Evolutionary conservation across 2,113 vertebrate genomes (phyloP).

Genomic region (Chloroceryle aenea): DNA sequence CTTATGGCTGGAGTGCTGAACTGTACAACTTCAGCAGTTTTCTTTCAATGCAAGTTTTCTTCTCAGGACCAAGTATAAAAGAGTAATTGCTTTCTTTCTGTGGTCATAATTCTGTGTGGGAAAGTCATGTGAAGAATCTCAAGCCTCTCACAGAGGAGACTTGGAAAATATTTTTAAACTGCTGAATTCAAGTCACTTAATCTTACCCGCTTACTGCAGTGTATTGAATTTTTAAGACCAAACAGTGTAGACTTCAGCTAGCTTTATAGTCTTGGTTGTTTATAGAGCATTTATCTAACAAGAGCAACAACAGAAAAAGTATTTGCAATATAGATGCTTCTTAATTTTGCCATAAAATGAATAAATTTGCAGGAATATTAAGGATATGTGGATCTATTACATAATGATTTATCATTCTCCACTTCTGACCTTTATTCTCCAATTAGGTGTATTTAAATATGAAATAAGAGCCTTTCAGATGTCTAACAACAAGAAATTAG

Average conservation of each 20-base stretch:
- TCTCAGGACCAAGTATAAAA: background rate
- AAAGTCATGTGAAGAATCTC: slow-evolving; percentile 13
- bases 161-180: slow-evolving; percentile 62
- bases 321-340: background rate
- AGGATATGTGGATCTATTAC: background rate
- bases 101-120: slow-evolving; percentile 1
- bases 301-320: background rate
- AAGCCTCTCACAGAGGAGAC: background rate
- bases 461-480: background rate
- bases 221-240: slow-evolving; percentile 48
- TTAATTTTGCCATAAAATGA: slow-evolving; percentile 32
- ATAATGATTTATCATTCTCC: background rate
- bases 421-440: background rate
- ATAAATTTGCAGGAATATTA: background rate
- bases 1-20: background rate
- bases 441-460: background rate
- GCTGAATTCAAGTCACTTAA: slow-evolving; percentile 33
- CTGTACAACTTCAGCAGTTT: slow-evolving; percentile 9
- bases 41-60: slow-evolving; percentile 9
- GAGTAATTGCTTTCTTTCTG: slow-evolving; percentile 36
- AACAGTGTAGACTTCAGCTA: background rate
- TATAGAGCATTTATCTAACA: background rate
- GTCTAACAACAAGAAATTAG: background rate
- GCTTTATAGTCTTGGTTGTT: slow-evolving; percentile 3
- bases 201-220: slow-evolving; percentile 25